Percentiles rank a stretch among this genome's conserved stretches.
Conservation (phyloP, 1,140 invertebrate genomes). For the Proales similis region DNA sequence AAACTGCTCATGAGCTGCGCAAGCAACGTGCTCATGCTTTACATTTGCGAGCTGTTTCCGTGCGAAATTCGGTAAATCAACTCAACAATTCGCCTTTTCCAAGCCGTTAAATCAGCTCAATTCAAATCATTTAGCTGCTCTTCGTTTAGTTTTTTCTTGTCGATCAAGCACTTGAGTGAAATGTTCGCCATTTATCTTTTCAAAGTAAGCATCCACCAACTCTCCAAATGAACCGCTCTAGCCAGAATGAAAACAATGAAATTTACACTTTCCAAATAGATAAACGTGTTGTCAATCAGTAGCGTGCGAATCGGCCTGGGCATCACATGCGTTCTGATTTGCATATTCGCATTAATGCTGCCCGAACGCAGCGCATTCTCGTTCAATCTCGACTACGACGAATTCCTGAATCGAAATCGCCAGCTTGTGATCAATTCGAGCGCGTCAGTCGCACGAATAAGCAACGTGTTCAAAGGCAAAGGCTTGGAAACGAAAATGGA, state of each 20-base stretch:
- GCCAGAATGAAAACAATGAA: too few relatives aligned
- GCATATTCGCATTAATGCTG: conserved; percentile 1
- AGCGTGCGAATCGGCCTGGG: not conserved
- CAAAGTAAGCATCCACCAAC: too few relatives aligned
- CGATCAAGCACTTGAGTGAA: conserved; percentile 32
- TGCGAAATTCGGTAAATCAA: conserved; percentile 38
- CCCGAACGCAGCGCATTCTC: conserved; percentile 19
- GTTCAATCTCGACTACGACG: conserved; percentile 8
- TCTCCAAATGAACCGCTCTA: too few relatives aligned
- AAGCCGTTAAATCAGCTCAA: too few relatives aligned
- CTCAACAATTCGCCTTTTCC: too few relatives aligned
- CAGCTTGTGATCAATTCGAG: too few relatives aligned
- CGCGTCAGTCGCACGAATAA: too few relatives aligned
- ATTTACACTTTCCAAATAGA: too few relatives aligned
- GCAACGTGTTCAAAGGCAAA: not conserved
- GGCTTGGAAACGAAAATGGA: not conserved
- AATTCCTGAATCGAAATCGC: too few relatives aligned
- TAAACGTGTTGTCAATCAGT: not conserved
- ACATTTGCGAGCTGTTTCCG: conserved; percentile 30
- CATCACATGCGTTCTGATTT: not conserved
- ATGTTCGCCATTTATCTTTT: conserved; percentile 35
- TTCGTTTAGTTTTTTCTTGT: conserved; percentile 32
- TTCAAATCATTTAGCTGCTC: too few relatives aligned
- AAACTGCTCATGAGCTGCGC: conserved; percentile 2
- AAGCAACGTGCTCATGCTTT: conserved; percentile 10